Conservation (phyloP, 2,888 invertebrate species). For the Eugnorisma glareosa region DNA sequence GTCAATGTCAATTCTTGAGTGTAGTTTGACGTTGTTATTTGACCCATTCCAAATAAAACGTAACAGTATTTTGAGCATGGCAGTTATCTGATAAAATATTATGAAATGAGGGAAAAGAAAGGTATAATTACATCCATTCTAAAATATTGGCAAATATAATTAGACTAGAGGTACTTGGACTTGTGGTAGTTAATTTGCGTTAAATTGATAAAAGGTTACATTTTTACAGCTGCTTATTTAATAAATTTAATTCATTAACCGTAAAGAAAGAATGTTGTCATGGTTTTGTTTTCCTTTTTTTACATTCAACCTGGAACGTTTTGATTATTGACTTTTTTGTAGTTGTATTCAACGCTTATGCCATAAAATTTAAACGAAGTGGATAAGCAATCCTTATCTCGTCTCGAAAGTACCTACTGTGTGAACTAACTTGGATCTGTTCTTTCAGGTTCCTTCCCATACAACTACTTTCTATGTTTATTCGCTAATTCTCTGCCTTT, state of each 20-base stretch:
- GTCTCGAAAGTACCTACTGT: no score
- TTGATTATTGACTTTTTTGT: conserved; percentile 34
- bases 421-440: no score
- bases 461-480: neutral
- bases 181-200: neutral
- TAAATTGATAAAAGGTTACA: neutral
- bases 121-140: neutral
- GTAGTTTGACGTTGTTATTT: conserved; percentile 12
- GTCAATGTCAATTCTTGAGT: conserved; percentile 38
- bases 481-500: no score
- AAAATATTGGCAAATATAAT: neutral
- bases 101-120: neutral
- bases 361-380: no score
- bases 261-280: neutral
- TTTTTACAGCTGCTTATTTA: neutral
- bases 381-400: no score
- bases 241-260: neutral
- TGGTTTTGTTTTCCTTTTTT: neutral
- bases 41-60: neutral
- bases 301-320: conserved; percentile 22
- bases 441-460: neutral
- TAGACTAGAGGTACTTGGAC: neutral
- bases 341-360: no score
- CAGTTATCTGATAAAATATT: neutral
- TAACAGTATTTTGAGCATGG: neutral